Percentiles rank a stretch among this genome's conserved stretches.
phyloP scores from a whole-genome alignment of 2,797 vertebrate species.

The Melanotaenia trifasciata region DNA sequence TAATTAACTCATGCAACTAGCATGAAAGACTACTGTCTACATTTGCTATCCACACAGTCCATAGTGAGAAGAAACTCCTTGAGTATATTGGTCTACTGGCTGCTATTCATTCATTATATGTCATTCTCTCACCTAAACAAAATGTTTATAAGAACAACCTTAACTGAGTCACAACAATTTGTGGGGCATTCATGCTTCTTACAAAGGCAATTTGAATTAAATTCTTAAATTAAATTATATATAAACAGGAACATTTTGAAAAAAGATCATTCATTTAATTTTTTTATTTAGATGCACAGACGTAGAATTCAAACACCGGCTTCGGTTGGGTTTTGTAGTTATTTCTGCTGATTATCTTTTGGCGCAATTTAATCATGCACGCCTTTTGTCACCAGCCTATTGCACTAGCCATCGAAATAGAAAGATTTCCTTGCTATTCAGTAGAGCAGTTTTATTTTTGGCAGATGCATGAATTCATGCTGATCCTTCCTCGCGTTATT shows the following conservation, averaged over 20 bases:
- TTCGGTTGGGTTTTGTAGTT: neutral
- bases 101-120: neutral
- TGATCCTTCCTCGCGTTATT: neutral
- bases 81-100: neutral
- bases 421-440: neutral
- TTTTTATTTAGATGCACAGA: neutral
- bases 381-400: constrained; percentile 4
- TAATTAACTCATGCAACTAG: neutral
- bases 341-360: neutral
- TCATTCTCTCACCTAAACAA: no score
- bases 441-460: constrained; percentile 12
- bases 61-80: neutral
- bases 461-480: neutral
- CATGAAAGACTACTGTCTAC: no score
- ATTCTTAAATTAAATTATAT: neutral
- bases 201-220: neutral
- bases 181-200: neutral
- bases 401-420: neutral
- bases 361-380: neutral
- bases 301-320: no score
- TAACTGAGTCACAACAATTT: neutral
- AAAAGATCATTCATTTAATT: neutral
- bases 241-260: neutral
- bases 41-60: no score
- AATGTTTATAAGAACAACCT: no score